Base-by-base conservation (phyloP, 1,140 invertebrate genomes). In the Marisa cornuarietis region DNA sequence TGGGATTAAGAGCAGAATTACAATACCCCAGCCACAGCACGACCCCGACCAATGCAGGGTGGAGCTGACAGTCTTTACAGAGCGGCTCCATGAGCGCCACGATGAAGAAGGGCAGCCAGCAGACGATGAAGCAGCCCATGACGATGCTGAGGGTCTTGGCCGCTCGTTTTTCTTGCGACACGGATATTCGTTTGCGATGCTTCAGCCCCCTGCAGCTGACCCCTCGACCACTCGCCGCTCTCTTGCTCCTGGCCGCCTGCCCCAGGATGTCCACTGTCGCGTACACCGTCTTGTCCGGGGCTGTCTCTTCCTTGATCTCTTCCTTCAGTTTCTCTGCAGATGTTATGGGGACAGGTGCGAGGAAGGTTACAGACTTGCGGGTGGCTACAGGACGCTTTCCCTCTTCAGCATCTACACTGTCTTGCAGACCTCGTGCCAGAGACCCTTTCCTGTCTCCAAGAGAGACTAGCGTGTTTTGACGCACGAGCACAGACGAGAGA, bases 71-170 rank as follows among this genome's bases (percentile, higher is more conserved):
- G 14, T 54, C 61, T 14, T 76, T 96, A 96, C 78, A 88, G 51
- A 90, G 82, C 31, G 87, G 84, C 73, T 81, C 81, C 4, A 88
- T 73, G 14, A 90, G 51, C 11, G 84, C 81, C 51, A 98, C 92
- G 3, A 98, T 94, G 93, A 99, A 99, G 91, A 99, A 99, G 0
- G 98, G 98, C 84, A 99, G 92, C 98, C 98, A 99, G 86, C 97
- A 98, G 58, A 97, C 94, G 86, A 99, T 99, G 91, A 99, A 99
- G 84, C 96, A 97, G 73, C 97, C 97, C 95, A 99, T 98, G 83
- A 99, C 99, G 72, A 99, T 94, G 63, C 97, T 98, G 74, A 99
- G 92, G 81, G 99, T 98, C 79, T 99, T 93, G 0, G 98, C 99
- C 0, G 98, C 98, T 73, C 98, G 93, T 88, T 98, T 97, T 92